Conservation (phyloP, 1,140 invertebrate species). For the Drosophila erecta region DNA sequence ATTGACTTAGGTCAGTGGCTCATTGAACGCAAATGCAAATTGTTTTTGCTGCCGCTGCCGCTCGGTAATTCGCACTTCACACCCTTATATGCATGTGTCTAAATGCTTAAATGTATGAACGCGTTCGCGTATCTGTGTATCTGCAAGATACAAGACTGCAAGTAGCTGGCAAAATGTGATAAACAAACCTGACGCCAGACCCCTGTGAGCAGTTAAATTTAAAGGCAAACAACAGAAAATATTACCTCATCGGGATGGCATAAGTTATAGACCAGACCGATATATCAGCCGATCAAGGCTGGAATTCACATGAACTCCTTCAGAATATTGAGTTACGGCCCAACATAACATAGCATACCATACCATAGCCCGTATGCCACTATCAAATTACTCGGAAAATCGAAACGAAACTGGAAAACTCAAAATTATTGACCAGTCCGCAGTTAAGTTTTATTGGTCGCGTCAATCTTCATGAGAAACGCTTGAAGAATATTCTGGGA, state of each 20-base stretch:
- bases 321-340: constrained; percentile 46
- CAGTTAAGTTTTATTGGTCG: constrained; percentile 55
- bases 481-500: constrained; percentile 35
- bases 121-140: constrained; percentile 37
- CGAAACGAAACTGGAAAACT: constrained; percentile 9
- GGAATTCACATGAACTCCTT: constrained; percentile 32
- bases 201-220: constrained; percentile 64
- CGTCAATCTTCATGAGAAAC: constrained; percentile 70
- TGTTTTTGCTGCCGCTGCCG: constrained; percentile 65
- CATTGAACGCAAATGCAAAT: constrained; percentile 84
- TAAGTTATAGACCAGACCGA: constrained; percentile 49
- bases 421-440: constrained; percentile 52
- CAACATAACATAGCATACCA: constrained; percentile 5
- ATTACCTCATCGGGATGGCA: constrained; percentile 67
- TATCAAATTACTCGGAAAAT: constrained; percentile 54
- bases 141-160: constrained; percentile 74
- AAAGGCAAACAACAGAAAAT: constrained; percentile 61
- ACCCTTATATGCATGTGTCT: constrained; percentile 35
- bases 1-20: constrained; percentile 84
- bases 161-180: constrained; percentile 79
- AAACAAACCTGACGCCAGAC: constrained; percentile 76
- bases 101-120: constrained; percentile 13
- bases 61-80: constrained; percentile 77
- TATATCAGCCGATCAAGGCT: constrained; percentile 42
- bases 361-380: constrained; percentile 36